Base-by-base conservation (phyloP, 2,888 invertebrate species). In the Chesias legatella region DNA sequence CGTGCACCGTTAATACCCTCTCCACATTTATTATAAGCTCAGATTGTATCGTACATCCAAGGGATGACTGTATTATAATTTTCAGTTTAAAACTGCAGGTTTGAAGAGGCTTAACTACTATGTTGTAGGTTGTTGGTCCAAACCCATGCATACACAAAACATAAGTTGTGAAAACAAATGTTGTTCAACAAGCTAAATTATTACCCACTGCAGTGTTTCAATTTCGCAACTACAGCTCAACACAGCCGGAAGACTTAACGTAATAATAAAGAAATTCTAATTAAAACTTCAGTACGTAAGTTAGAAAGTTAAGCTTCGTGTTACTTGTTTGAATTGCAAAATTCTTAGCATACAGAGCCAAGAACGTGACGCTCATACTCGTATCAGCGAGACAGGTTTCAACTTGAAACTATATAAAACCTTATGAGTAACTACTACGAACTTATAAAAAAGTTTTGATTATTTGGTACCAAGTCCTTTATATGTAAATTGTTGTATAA, bases 301-400 rank as follows among this genome's bases (percentile, higher is more conserved):
- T 60, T 64, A 64, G 55, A 60, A 68, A 72, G 65, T 64, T 61
- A 50, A 56, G 63, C 59, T 63, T 56, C 63, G 62, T 58, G 60
- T 57, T 67, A 67, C 65, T 67, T 68, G 60, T 68, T 71, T 68
- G 71, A 73, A 69, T 68, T 66, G 67, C 71, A 72, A 75, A 73
- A 71, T 67, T 63, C 66, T 69, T 59, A 60, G 56, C 59, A 66
- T 64, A 56, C 63, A 23, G 56, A 65, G 60, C 57, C 39, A 53
- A 60, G 56, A 53, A 72, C 66, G 68, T 69, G 69, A 68, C 63
- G 61, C 56, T 67, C 63, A 63, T 64, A 60, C 56, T 67, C 63
- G 62, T 64, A 70, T 68, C 63, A 67, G 59, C 44, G 44, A 40
- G 58, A 47, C 53, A 43, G 9, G 53, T 42, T 59, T 56, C 50